A percentile compares a stretch with the other conserved stretches of the same genome.
phyloP scores from a whole-genome alignment of 2,113 vertebrate genomes.

The Notothenia coriiceps region DNA sequence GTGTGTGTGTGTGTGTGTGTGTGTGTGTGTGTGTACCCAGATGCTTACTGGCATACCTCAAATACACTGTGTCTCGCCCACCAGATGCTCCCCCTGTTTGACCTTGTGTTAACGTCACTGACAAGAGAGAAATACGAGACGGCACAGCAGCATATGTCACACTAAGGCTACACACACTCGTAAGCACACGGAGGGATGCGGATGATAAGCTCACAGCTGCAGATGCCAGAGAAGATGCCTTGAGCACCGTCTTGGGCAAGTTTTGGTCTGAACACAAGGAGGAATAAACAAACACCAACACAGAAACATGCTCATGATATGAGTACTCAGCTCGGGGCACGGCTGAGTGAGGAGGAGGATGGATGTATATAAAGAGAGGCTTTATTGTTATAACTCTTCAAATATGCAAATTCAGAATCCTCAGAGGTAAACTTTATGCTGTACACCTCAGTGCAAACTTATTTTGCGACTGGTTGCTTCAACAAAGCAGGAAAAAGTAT shows the following conservation, averaged over 20 bases:
- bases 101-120: constrained; percentile 68
- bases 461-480: constrained; percentile 17
- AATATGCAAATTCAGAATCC: constrained; percentile 28
- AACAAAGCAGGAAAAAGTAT: constrained; percentile 7
- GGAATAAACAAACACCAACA: constrained; percentile 63
- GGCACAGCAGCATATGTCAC: constrained; percentile 56
- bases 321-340: constrained; percentile 33
- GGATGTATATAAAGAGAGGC: constrained; percentile 9
- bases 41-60: constrained; percentile 60
- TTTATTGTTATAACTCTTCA: constrained; percentile 12
- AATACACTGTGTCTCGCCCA: constrained; percentile 51
- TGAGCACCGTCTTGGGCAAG: constrained; percentile 39
- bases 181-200: constrained; percentile 43
- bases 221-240: constrained; percentile 64
- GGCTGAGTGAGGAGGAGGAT: constrained; percentile 34
- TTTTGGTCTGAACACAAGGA: constrained; percentile 52
- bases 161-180: constrained; percentile 44
- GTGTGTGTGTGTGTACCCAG: constrained; percentile 37
- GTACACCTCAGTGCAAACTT: constrained; percentile 17
- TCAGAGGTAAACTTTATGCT: not conserved
- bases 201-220: constrained; percentile 71
- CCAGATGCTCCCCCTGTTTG: constrained; percentile 69
- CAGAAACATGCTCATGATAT: constrained; percentile 43
- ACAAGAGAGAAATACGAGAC: constrained; percentile 54
- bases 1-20: not conserved